Conservation (phyloP, 2,888 invertebrate species). For the Lasioglossum villosulum region DNA sequence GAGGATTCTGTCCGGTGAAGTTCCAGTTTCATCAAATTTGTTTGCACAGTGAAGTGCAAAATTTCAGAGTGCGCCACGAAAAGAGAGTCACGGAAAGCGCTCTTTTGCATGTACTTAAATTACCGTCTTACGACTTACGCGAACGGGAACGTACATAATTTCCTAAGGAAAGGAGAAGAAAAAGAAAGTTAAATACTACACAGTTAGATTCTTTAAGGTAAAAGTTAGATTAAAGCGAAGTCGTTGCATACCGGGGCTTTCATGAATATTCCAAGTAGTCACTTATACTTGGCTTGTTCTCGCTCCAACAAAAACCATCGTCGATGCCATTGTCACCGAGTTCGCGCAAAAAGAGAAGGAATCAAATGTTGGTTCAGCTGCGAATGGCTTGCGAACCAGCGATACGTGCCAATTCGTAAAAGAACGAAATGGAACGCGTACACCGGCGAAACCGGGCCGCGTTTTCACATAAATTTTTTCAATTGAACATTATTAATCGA, state of each 20-base stretch:
- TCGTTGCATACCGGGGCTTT: constrained; percentile 20
- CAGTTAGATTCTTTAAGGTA: constrained; percentile 48
- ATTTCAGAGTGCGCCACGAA: not conserved
- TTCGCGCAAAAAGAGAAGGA: constrained; percentile 9
- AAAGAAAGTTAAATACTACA: constrained; percentile 42
- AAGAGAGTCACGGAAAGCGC: not conserved
- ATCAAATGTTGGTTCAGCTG: not conserved
- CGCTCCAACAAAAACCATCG: constrained; percentile 44
- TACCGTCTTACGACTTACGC: not conserved
- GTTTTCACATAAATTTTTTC: not conserved
- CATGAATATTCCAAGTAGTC: constrained; percentile 54
- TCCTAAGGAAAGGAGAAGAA: not conserved
- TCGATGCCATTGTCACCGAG: constrained; percentile 59
- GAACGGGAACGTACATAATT: constrained; percentile 8
- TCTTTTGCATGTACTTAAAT: constrained; percentile 14
- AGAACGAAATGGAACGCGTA: not conserved
- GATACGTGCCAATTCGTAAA: not conserved
- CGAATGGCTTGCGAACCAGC: constrained; percentile 20
- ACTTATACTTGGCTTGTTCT: constrained; percentile 26
- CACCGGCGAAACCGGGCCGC: not conserved
- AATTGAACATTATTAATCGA: too few species aligned
- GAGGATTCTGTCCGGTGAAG: too few species aligned
- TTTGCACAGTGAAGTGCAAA: not conserved
- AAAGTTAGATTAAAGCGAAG: constrained; percentile 46
- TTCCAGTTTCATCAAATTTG: not conserved